A percentile compares a stretch with the other conserved stretches of the same genome.
phyloP scores from a whole-genome alignment of 2,888 invertebrate genomes.

The Caenorhabditis doughertyi region DNA sequence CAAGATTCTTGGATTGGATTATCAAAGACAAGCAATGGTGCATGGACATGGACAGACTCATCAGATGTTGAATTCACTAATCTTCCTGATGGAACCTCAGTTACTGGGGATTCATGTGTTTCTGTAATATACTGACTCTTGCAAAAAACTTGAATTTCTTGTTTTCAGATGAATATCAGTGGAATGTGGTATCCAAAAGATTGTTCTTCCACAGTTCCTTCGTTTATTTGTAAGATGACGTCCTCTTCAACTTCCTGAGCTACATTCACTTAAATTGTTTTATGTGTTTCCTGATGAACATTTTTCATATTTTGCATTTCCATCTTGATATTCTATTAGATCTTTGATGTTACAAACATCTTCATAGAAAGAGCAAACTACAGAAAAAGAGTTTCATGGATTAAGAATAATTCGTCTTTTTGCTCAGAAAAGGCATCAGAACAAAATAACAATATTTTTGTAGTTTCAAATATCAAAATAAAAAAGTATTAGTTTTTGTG shows the following conservation, averaged over 20 bases:
- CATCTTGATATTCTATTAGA: background rate
- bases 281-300: too few relatives aligned
- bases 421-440: background rate
- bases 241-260: background rate
- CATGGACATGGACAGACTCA: slow-evolving; percentile 55
- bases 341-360: background rate
- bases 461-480: too few relatives aligned
- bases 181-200: slow-evolving; percentile 37
- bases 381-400: background rate
- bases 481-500: too few relatives aligned
- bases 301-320: too few relatives aligned
- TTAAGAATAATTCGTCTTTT: background rate
- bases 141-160: background rate
- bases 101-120: slow-evolving; percentile 35
- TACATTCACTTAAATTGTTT: too few relatives aligned
- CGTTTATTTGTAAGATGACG: slow-evolving; percentile 19
- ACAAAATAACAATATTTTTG: too few relatives aligned
- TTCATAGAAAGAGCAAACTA: too few relatives aligned
- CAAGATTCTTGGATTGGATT: slow-evolving; percentile 55
- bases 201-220: slow-evolving; percentile 36
- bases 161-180: slow-evolving; percentile 47
- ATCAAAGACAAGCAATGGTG: slow-evolving; percentile 35
- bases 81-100: slow-evolving; percentile 35
- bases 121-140: slow-evolving; percentile 5
- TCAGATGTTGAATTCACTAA: slow-evolving; percentile 49